Percentiles rank a stretch among this genome's conserved stretches.
These are phyloP conservation scores for Hemibagrus wyckioides DNA, from an alignment of 2,113 vertebrate species.

Conservation along the genomic window DNA sequence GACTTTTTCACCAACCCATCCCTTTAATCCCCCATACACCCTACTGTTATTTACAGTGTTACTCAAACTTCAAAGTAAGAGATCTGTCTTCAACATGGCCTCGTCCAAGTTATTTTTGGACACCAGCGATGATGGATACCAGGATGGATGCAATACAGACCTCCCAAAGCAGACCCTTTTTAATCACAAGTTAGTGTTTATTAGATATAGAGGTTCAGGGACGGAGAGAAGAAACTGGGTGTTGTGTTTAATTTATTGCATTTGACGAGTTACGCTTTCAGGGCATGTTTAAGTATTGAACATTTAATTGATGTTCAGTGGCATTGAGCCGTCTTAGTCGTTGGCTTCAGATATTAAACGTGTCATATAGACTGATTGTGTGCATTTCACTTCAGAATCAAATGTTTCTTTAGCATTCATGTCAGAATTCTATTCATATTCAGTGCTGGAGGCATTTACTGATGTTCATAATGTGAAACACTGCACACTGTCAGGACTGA, in stretches of 20 bases:
- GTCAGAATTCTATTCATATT: neutral
- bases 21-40: neutral
- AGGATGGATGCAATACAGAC: neutral
- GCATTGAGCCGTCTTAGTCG: neutral
- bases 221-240: neutral
- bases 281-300: neutral
- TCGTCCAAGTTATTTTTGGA: slow-evolving; percentile 5
- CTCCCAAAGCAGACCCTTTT: neutral
- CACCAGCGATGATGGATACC: neutral
- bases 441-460: neutral
- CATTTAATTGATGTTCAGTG: neutral
- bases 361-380: neutral
- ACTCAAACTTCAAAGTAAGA: neutral
- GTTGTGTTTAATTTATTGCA: neutral
- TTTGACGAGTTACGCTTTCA: neutral
- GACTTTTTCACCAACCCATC: neutral
- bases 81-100: neutral
- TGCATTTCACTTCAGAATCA: neutral
- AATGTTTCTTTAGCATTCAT: neutral
- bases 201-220: neutral
- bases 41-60: neutral
- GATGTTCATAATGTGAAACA: neutral
- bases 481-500: neutral
- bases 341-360: neutral
- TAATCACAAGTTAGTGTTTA: neutral